These are phyloP conservation scores for Lithophane leautieri DNA, from an alignment of 2,888 invertebrate genomes.

Conservation along the genomic window DNA sequence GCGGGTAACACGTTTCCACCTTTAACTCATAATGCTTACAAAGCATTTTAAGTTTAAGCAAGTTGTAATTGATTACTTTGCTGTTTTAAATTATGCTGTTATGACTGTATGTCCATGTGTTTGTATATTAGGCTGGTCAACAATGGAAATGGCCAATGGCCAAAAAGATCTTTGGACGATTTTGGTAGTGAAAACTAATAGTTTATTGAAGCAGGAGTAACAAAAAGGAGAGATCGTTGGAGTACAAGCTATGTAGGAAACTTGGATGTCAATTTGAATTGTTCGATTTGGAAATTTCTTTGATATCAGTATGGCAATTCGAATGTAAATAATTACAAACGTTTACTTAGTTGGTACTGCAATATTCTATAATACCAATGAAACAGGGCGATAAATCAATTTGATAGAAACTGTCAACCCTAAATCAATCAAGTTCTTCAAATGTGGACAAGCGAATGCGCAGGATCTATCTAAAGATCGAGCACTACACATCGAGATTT, in stretches of 20 bases:
- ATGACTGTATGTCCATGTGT: background rate
- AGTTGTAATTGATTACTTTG: constrained; percentile 26
- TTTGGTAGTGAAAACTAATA: background rate
- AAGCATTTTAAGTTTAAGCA: constrained; percentile 32
- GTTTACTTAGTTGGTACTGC: background rate
- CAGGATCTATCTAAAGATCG: background rate
- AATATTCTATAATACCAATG: background rate
- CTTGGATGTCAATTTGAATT: background rate
- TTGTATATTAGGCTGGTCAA: background rate
- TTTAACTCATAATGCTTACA: constrained; percentile 33
- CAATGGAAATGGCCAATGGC: background rate
- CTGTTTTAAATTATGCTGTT: constrained; percentile 14
- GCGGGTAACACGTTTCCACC: constrained; percentile 23
- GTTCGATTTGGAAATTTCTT: background rate
- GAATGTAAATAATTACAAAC: background rate
- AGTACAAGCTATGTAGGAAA: background rate
- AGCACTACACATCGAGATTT: background rate
- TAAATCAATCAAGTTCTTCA: constrained; percentile 16
- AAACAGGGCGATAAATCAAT: constrained; percentile 1
- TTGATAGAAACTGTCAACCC: constrained; percentile 8
- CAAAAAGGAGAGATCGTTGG: background rate
- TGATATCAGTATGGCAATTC: background rate
- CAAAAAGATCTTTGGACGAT: background rate
- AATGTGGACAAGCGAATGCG: background rate
- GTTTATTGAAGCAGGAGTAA: background rate